These are phyloP conservation scores for Sarcophilus harrisii DNA, from an alignment of 2,797 vertebrate genomes.

Conservation along the genomic window DNA sequence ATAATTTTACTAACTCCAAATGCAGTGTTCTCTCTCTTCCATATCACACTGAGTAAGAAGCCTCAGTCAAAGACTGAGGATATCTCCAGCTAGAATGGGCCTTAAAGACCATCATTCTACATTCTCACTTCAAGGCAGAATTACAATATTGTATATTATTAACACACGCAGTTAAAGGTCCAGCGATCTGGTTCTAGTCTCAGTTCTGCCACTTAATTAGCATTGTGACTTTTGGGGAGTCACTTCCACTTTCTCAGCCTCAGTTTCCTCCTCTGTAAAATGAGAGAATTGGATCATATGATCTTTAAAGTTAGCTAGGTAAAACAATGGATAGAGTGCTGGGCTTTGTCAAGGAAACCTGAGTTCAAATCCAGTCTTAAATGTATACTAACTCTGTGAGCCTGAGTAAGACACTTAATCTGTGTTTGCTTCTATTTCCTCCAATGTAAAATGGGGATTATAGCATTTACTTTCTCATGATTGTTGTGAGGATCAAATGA, in stretches of 20 bases:
- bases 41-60: not conserved
- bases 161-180: not conserved
- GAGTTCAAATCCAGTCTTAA: not conserved
- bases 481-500: not conserved
- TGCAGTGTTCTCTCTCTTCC: not conserved
- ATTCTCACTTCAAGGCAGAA: not conserved
- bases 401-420: not conserved
- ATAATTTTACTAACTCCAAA: not conserved
- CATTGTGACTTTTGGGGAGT: not conserved
- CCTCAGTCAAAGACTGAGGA: not conserved
- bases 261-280: not conserved
- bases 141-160: not conserved
- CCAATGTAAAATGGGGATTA: not conserved
- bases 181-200: not conserved
- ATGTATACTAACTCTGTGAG: not conserved
- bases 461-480: not conserved
- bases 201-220: not conserved
- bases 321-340: not conserved
- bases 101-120: not conserved
- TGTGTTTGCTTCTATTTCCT: not conserved
- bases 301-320: not conserved
- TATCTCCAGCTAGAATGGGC: not conserved
- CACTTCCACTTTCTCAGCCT: not conserved
- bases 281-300: not conserved
- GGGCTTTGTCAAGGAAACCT: not conserved